Base-by-base conservation (phyloP, 2,113 vertebrate species). In the Passer montanus region DNA sequence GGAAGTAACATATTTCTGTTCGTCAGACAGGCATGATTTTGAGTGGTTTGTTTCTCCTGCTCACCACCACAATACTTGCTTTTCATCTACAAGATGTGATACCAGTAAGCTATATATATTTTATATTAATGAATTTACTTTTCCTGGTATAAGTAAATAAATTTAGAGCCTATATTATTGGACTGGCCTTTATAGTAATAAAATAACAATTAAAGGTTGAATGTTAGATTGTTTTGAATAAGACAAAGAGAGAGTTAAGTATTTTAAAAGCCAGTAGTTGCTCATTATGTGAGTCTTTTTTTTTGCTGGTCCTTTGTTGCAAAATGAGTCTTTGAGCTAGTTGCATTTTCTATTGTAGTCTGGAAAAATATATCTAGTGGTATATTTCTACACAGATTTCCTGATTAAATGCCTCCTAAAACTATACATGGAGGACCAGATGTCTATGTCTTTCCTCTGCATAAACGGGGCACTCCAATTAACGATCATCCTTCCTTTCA, bases 401-500 rank as follows among this genome's bases (percentile, higher is more conserved):
- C 70, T 80, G n/a, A 93, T 80, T 68, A 84, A 87, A 87, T 84
- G 23, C 56, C 44, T 90, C 47, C 70, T 84, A 62, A 91, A 84
- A 87, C 66, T 52, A 79, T 53, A 80, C 41, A 70, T 33, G 41
- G 14, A 95, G 37, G 23, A 89, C 47, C 70, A 92, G 83, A 95
- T 66, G 49, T 87, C 53, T 81, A 7, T 63, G 27, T 55, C 41
- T 70, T 93, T 90, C 37, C 37, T 68, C 44, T 52, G 68, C 60
- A 60, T 58, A 93, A 81, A 78, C 72, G 47, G 44, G 39, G 23
- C 39, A 79, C 15, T 75, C 13, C 39, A 75, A 84, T 52, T 83
- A 85, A 88, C 83, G 46, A 80, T n/a, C 13, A 63, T 59, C 22
- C 14, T 77, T 64, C 20, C 53, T 90, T 72, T 80, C 6, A 39